Percentiles rank a stretch among this genome's conserved stretches.
phyloP scores from a whole-genome alignment of 2,113 vertebrate species.

The Phaethon lepturus region DNA sequence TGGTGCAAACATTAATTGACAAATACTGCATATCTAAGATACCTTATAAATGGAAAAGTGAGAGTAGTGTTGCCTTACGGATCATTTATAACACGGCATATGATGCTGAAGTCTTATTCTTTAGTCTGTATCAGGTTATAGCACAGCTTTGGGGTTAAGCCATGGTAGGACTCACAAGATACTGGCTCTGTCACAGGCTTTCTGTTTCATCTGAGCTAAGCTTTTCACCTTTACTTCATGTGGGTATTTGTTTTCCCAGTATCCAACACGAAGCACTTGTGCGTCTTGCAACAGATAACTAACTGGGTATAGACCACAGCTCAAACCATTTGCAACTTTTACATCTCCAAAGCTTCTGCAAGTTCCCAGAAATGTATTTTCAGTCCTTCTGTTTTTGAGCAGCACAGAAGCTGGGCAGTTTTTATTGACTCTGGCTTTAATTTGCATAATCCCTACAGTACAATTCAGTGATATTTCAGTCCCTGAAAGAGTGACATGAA shows the following conservation, averaged over 20 bases:
- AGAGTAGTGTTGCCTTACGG: accelerated
- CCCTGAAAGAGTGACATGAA: not conserved
- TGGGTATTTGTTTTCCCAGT: not conserved
- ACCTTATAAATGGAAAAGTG: not conserved
- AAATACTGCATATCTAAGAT: not conserved
- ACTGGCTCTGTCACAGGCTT: not conserved
- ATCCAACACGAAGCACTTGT: not conserved
- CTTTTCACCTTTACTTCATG: not conserved
- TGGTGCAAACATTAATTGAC: not conserved
- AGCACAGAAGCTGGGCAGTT: not conserved
- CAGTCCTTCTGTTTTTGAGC: not conserved
- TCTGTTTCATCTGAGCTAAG: not conserved
- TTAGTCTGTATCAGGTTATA: not conserved
- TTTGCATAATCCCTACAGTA: constrained; percentile 12
- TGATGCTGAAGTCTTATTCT: not conserved
- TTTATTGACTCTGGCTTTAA: constrained; percentile 21
- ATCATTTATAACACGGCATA: not conserved
- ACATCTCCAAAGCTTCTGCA: not conserved
- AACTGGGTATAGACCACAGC: not conserved
- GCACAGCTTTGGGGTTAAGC: not conserved
- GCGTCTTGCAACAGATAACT: not conserved
- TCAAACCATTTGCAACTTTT: not conserved
- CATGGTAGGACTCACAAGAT: not conserved
- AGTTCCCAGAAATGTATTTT: not conserved
- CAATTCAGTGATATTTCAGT: constrained; percentile 28